Conservation (phyloP, 2,797 vertebrate species). For the Periophthalmus magnuspinnatus region DNA sequence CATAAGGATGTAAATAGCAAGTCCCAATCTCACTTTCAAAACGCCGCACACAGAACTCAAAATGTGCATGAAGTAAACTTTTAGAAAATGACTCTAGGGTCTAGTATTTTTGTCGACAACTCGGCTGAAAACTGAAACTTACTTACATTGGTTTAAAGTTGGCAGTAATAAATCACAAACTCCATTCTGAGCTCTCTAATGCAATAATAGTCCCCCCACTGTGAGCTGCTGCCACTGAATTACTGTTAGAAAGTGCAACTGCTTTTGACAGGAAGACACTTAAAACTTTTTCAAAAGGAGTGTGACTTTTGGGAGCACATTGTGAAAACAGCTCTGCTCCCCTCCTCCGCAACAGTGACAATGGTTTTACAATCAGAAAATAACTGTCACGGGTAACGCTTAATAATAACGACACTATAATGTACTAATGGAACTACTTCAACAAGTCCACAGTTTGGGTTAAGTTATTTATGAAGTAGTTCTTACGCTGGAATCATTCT, state of each 20-base stretch:
- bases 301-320: background rate
- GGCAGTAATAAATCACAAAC: slow-evolving; percentile 5
- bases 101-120: background rate
- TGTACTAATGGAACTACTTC: too few species aligned
- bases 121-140: background rate
- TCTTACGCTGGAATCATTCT: too few species aligned
- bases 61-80: background rate
- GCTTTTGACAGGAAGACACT: background rate
- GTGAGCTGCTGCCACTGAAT: background rate
- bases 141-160: background rate
- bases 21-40: background rate
- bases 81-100: background rate
- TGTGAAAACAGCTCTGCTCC: background rate
- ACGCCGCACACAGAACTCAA: background rate
- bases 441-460: too few species aligned
- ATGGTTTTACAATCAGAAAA: background rate
- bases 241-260: background rate
- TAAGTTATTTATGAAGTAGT: too few species aligned
- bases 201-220: background rate
- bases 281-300: background rate
- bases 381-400: too few species aligned
- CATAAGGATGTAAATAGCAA: background rate
- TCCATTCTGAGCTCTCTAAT: slow-evolving; percentile 3
- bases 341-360: background rate
- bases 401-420: too few species aligned